Evolutionary conservation across 2,888 invertebrate genomes (phyloP).

Genomic region (Machimus rusticus): DNA sequence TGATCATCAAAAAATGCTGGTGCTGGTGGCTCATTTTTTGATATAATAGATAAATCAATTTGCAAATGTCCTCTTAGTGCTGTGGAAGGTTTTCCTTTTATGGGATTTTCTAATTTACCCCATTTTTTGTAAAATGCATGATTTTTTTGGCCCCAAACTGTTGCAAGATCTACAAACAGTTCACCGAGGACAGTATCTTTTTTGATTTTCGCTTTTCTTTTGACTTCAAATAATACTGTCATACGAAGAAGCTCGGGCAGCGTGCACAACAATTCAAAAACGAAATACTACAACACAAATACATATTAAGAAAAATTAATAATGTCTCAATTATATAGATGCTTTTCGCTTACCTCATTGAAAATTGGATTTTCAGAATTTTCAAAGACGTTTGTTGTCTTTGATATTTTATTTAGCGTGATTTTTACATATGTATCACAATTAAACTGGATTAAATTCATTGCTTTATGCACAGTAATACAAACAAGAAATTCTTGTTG

Average conservation of each 20-base stretch:
- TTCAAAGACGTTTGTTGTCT: constrained; percentile 67
- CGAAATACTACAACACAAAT: constrained; percentile 68
- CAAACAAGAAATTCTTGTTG: constrained; percentile 67
- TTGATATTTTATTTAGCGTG: constrained; percentile 69
- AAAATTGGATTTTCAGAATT: constrained; percentile 72
- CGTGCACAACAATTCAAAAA: constrained; percentile 70
- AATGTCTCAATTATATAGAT: too few species aligned
- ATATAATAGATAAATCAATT: constrained; percentile 78
- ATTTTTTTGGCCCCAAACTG: constrained; percentile 78
- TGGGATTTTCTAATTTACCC: constrained; percentile 77
- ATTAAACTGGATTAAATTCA: constrained; percentile 65
- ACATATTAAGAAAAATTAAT: background rate
- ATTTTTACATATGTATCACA: constrained; percentile 71
- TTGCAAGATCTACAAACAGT: constrained; percentile 70
- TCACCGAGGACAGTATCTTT: constrained; percentile 68
- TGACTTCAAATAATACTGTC: constrained; percentile 69
- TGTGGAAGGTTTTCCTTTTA: constrained; percentile 62
- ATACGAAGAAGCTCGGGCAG: constrained; percentile 68
- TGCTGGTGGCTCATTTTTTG: constrained; percentile 71
- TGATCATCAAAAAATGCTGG: constrained; percentile 56
- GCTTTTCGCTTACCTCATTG: constrained; percentile 69
- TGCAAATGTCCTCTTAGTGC: constrained; percentile 79
- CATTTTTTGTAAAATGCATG: constrained; percentile 87
- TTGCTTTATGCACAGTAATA: constrained; percentile 73
- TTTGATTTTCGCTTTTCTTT: constrained; percentile 63